Evolutionary conservation across 2,797 vertebrate species (phyloP).

Genomic region (Silurus lanzhouensis): DNA sequence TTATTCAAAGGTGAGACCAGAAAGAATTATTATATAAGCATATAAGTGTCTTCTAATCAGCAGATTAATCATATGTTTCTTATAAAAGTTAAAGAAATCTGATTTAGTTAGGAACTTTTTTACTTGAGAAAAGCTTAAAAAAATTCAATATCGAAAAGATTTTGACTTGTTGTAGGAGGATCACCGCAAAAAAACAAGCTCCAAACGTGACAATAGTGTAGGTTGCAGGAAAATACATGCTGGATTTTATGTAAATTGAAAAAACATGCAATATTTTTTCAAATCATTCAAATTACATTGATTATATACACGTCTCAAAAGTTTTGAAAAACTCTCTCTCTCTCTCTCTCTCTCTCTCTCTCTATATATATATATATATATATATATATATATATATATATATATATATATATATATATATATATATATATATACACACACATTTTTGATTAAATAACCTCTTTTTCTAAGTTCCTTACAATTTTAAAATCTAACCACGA

Average conservation of each 20-base stretch:
- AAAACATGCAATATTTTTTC: background rate
- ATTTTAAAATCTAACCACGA: background rate
- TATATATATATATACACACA: too few relatives aligned
- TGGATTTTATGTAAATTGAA: conserved; percentile 3
- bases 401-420: too few relatives aligned
- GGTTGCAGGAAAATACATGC: conserved; percentile 1
- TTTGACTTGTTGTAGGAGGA: background rate
- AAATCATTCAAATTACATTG: background rate
- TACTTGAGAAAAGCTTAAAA: background rate
- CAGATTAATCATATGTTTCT: background rate
- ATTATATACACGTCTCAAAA: background rate
- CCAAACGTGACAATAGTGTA: background rate
- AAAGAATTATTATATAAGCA: background rate
- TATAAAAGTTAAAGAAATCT: background rate
- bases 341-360: too few relatives aligned
- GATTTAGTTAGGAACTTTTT: background rate
- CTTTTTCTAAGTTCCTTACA: background rate
- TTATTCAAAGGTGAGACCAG: background rate
- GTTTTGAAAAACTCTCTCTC: background rate
- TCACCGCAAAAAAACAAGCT: background rate
- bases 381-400: too few relatives aligned
- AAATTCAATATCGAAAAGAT: background rate
- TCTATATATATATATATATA: too few relatives aligned
- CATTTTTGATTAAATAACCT: background rate
- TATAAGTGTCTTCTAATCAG: background rate